Base-by-base conservation (phyloP, 2,113 vertebrate genomes). In the Catharus fuscescens region DNA sequence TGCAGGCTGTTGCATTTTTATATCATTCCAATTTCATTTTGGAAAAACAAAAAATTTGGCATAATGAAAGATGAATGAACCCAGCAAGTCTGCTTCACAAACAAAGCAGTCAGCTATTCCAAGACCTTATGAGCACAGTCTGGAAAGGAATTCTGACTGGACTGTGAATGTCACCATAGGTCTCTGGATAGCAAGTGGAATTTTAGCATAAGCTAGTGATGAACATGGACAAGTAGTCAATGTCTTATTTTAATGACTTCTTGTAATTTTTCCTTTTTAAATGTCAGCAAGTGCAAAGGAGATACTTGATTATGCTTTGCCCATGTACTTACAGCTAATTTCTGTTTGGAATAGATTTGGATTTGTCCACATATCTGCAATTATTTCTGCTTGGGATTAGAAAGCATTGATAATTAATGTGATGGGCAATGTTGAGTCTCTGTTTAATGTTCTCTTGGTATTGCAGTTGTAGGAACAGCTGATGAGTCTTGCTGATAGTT, bases 21-120 rank as follows among this genome's bases (percentile, higher is more conserved):
- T 57, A 16, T 78, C 48, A 67, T 80, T 95, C 69, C 52, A 88
- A 29, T 91, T 92, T 65, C 5, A 8, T 87, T 89, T 86, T 92
- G 79, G 66, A 92, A 92, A 90, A 94, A 62, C 57, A 87, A 74
- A 90, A 85, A 81, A 36, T 6, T 53, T 91, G 91, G 87, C 78
- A 8, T 72, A 69, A 57, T 31, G 24, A 25, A 69, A 81, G 73
- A 85, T 87, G 70, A 95, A 94, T 81, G 70, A 96, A 80, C 62
- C 50, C 78, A 72, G 38, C 50, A 82, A 86, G 45, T 90, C 89
- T 92, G 65, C 53, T 92, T 91, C 54, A 72, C 81, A 89, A 86
- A 90, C 86, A 92, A 81, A 95, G 36, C 53, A 79, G 62, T 54
- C 84, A 85, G 40, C 44, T 25, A 32, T 92, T 90, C 80, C 73